A percentile compares a stretch with the other conserved stretches of the same genome.
Evolutionary conservation across 2,888 invertebrate species (phyloP).

Genomic region (Sthenelais limicola): DNA sequence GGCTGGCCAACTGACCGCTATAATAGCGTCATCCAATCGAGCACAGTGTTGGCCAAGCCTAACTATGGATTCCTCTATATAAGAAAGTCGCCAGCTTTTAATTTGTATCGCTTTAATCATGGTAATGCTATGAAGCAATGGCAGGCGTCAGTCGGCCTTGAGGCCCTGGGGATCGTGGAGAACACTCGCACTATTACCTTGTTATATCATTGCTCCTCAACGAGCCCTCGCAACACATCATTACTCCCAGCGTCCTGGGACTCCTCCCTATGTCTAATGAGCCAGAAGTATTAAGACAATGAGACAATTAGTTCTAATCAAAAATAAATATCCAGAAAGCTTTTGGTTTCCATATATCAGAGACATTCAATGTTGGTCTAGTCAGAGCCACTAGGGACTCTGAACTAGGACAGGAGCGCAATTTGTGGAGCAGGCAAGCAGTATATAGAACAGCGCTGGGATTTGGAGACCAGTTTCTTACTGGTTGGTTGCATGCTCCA

Average conservation of each 20-base stretch:
- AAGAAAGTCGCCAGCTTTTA: not conserved
- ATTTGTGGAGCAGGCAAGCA: too few species aligned
- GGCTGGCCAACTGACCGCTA: conserved; percentile 8
- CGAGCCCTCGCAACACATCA: not conserved
- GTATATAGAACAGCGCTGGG: too few species aligned
- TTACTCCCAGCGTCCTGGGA: not conserved
- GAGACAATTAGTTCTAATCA: too few species aligned
- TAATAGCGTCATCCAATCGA: conserved; percentile 9
- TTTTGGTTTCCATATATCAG: too few species aligned
- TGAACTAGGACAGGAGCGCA: too few species aligned
- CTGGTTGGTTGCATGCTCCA: too few species aligned
- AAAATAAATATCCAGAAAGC: too few species aligned
- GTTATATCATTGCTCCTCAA: conserved; percentile 9
- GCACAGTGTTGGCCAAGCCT: too few species aligned
- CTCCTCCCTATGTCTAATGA: not conserved
- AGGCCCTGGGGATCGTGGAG: not conserved
- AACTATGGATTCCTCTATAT: conserved; percentile 6
- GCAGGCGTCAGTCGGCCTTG: not conserved
- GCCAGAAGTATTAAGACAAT: conserved; percentile 37
- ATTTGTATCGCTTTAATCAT: conserved; percentile 5
- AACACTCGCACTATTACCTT: conserved; percentile 18
- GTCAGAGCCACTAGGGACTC: too few species aligned
- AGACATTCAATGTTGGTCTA: too few species aligned
- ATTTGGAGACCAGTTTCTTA: too few species aligned
- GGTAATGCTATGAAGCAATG: not conserved